phyloP scores from a whole-genome alignment of 2,113 vertebrate genomes.

The Proteles cristata region DNA sequence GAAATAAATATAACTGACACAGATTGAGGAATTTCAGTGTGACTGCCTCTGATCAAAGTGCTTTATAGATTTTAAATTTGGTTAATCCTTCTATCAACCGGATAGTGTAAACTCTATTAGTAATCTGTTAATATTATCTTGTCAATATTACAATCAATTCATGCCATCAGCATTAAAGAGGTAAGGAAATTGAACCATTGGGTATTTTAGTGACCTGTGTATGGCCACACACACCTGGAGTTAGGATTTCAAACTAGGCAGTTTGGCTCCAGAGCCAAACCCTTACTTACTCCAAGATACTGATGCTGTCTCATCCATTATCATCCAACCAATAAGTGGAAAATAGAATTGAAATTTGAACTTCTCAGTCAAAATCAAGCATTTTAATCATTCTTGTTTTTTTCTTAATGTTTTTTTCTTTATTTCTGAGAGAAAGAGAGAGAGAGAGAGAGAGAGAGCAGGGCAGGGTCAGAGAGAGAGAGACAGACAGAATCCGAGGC shows the following conservation, averaged over 20 bases:
- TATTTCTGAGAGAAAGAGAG: no score
- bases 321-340: not conserved
- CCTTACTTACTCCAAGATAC: not conserved
- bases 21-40: not conserved
- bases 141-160: not conserved
- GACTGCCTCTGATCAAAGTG: not conserved
- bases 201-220: not conserved
- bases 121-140: not conserved
- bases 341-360: not conserved
- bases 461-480: no score
- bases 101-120: not conserved
- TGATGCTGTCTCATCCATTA: not conserved
- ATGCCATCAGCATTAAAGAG: not conserved
- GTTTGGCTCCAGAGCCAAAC: not conserved
- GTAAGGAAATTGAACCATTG: not conserved
- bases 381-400: not conserved
- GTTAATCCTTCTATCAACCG: not conserved
- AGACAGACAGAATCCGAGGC: no score
- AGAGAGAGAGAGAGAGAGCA: no score
- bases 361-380: not conserved
- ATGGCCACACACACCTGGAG: not conserved
- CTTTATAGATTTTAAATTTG: slow-evolving; percentile 14
- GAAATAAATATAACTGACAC: slow-evolving; percentile 3
- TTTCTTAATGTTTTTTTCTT: no score
- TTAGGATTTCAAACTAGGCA: not conserved